phyloP scores from a whole-genome alignment of 2,113 vertebrate genomes.

The Phylloscopus trochiloides region DNA sequence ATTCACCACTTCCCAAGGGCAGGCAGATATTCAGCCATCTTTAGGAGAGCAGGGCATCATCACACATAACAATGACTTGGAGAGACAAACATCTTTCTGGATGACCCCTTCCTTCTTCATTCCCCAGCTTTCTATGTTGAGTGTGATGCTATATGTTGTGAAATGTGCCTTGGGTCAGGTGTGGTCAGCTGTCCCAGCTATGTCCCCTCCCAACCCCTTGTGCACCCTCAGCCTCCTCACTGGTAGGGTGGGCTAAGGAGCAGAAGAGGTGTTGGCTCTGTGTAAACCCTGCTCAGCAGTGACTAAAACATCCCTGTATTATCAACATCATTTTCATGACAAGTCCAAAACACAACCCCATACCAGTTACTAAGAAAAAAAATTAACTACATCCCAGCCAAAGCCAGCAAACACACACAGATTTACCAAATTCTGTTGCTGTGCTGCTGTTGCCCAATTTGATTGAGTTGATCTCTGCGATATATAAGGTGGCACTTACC shows the following conservation, averaged over 20 bases:
- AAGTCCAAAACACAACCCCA: background rate
- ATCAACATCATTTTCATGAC: background rate
- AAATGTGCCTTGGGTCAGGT: background rate
- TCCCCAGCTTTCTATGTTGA: background rate
- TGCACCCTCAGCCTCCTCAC: background rate
- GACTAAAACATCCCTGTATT: background rate
- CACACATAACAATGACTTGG: accelerated
- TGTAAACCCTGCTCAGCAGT: background rate
- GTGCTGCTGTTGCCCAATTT: background rate
- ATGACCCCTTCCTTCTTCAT: background rate
- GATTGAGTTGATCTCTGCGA: background rate
- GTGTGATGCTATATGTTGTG: background rate
- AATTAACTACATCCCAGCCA: background rate
- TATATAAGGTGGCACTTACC: background rate
- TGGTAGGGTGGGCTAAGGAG: background rate
- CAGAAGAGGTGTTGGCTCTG: background rate
- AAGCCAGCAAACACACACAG: background rate
- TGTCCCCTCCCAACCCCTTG: background rate
- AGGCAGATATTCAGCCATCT: background rate
- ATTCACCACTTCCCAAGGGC: background rate
- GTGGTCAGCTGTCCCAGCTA: background rate
- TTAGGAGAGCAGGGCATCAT: background rate
- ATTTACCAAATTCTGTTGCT: background rate
- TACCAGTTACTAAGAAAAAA: background rate
- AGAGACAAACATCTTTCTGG: background rate